Evolutionary conservation across 2,797 vertebrate species (phyloP).

Genomic region (Alauda arvensis): DNA sequence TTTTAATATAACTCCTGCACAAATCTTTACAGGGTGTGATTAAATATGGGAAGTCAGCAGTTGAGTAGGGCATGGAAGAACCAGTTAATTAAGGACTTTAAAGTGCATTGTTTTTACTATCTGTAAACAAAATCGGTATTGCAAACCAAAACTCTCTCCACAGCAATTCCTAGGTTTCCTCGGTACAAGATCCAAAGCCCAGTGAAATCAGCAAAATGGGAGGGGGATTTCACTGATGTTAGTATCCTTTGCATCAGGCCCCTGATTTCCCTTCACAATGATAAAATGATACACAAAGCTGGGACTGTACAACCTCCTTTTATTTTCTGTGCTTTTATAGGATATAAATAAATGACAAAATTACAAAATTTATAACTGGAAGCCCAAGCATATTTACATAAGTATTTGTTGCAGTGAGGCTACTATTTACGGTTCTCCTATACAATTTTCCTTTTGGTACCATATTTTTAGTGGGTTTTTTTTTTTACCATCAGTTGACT

Average conservation of each 20-base stretch:
- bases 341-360: conserved; percentile 98
- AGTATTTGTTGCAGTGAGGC: conserved; percentile 87
- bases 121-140: neutral
- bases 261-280: neutral
- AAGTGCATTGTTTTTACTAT: neutral
- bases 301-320: conserved; percentile 90
- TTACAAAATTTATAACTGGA: conserved; percentile 99
- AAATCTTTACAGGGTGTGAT: neutral
- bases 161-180: neutral
- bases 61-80: neutral
- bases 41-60: neutral
- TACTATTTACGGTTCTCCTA: conserved; percentile 80
- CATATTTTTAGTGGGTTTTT: conserved; percentile 84
- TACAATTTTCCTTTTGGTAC: conserved; percentile 88
- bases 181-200: neutral
- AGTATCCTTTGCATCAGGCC: neutral
- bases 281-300: conserved; percentile 52
- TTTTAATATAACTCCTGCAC: neutral
- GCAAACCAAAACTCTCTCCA: neutral
- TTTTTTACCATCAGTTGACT: conserved; percentile 76
- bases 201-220: neutral
- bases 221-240: neutral
- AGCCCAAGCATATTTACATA: conserved; percentile 97
- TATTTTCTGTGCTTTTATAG: conserved; percentile 98
- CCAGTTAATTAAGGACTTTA: neutral